Evolutionary conservation across 2,113 vertebrate genomes (phyloP), one percentile per base, ranked within the genome.

Genomic region (Pseudopodoces humilis): DNA sequence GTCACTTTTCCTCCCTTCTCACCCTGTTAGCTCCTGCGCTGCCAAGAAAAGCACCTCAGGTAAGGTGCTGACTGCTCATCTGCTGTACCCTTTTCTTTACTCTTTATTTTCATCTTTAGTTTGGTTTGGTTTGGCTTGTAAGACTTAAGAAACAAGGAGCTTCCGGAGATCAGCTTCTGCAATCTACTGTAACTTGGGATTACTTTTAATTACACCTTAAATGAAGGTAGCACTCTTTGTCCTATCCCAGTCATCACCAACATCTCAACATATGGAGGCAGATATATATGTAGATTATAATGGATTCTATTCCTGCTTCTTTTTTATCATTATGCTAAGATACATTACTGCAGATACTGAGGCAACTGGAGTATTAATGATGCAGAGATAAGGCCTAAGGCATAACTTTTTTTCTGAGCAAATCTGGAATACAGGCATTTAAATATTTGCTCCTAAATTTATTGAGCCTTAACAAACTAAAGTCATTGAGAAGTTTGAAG

Each of bases 1-100:
- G 33, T 30, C 18, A 16, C 3, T 28, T 65, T 11, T 65, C 5
- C 30, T 65, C 12, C 31, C 4, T 77, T 50, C 25, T 85, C 22
- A 72, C 0, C 8, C 6, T 16, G 16, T 55, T 39, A 86, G 21
- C 4, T 88, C 0, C 0, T 46, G 12, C 1, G 13, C 14, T 80
- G 17, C 52, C n/a, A 58, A 46, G 19, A 84, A 83, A 85, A 41
- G 7, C 39, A 39, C 28, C 3, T 49, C 33, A 35, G 9, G 49
- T 16, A 41, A 70, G 20, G 11, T 49, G 7, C 13, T 67, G 16
- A 5, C 23, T 68, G 8, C 16, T 86, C 7, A 24, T 50, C 22
- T 65, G 11, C 20, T 21, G 1, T 31, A 41, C 2, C 6, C 3
- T 43, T 12, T 39, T 67, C 30, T 74, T 81, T 33, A 37, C 1